Conservation (phyloP, 2,888 invertebrate genomes). For the Steinernema carpocapsae region DNA sequence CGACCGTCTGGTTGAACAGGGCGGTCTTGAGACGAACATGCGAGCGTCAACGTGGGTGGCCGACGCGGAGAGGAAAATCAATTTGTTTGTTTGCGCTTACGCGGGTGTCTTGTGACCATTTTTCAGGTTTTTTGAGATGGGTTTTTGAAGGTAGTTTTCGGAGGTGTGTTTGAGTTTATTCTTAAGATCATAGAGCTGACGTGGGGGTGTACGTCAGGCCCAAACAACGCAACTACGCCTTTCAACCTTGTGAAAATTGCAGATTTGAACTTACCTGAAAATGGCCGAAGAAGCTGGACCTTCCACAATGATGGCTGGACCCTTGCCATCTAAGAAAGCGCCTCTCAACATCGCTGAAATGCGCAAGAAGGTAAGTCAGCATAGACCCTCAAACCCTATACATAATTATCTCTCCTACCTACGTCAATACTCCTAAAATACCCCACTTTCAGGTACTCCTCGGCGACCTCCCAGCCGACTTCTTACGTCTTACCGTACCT, state of each 20-base stretch:
- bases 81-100: slow-evolving; percentile 1
- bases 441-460: slow-evolving; percentile 50
- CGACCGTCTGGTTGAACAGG: not conserved
- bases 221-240: too few relatives aligned
- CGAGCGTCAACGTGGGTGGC: slow-evolving; percentile 6
- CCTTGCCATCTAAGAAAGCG: slow-evolving; percentile 13
- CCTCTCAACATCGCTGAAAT: slow-evolving; percentile 27
- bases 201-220: too few relatives aligned
- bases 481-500: slow-evolving; percentile 55
- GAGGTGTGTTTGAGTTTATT: too few relatives aligned
- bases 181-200: too few relatives aligned
- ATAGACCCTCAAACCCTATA: too few relatives aligned
- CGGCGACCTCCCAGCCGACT: slow-evolving; percentile 58
- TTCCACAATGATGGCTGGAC: slow-evolving; percentile 17
- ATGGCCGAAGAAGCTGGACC: slow-evolving; percentile 27
- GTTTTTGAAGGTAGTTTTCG: not conserved
- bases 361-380: not conserved
- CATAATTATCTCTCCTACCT: too few relatives aligned
- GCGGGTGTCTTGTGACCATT: not conserved
- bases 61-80: not conserved
- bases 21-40: slow-evolving; percentile 15
- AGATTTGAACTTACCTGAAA: not conserved
- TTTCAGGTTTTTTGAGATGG: not conserved
- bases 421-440: too few relatives aligned
- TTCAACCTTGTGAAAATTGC: too few relatives aligned